Evolutionary conservation across 1,140 invertebrate species (phyloP), one percentile per base, ranked within the genome.

Genomic region (Pantala flavescens): DNA sequence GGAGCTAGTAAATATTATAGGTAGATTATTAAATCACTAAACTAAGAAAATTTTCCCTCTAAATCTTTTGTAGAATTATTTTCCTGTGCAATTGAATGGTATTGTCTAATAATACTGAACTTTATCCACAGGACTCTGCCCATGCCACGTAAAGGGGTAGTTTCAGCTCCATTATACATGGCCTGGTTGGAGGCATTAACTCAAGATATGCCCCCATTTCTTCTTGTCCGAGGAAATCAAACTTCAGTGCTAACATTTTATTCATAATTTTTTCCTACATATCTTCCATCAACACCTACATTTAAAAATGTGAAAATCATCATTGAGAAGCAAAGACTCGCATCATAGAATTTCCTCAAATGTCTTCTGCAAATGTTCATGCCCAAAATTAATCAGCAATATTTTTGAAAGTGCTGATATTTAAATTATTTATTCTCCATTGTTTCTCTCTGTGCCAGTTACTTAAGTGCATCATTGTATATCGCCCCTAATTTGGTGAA

Each of bases 211-310:
- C 95, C 95, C 76, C 92, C 94, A 19, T 91, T 96, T 83, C 84
- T 98, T 74, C 88, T 99, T 71, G 90, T 99, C 71, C 86, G 96
- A 78, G 97, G 97, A 76, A 98, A 98, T 83, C 96, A 98, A 82
- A 92, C 91, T 11, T 95, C 95, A 78, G 96, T 98, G 43, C 87
- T 99, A 74, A 99, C 97, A 63, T 98, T 97, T 86, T 98, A 98
- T 84, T 98, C 96, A 63, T 98, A 90, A 63, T 3, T 21, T 19
- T 16, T 5, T 63, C 49, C n/a, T 16, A 19, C n/a, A 63, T 19
- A 19, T 63, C 16, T 19, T 63, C 49, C n/a, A 12, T 63, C 14
- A 63, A 63, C 16, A 19, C 5, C 3, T 21, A 3, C 14, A 63
- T 19, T 5, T 7, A 63, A 63, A 63, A 19, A 63, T 19, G 16